Conservation (phyloP, 2,888 invertebrate genomes). For the Drepanosiphum platanoidis region DNA sequence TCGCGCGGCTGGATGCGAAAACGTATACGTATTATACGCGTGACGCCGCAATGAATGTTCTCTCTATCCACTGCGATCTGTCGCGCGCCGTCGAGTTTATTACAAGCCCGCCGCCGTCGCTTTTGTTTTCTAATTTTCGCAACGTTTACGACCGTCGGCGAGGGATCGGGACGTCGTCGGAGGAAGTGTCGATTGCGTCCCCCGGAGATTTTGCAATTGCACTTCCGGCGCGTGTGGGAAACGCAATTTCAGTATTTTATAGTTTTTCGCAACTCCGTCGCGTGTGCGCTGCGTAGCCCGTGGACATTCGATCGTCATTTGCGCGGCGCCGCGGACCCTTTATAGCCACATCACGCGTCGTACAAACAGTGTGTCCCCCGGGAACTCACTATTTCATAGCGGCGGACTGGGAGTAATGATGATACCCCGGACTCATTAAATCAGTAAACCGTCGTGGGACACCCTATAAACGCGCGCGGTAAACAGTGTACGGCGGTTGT, state of each 20-base stretch:
- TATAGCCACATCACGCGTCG: too few relatives aligned
- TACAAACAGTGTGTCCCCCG: too few relatives aligned
- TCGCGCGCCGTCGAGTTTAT: background rate
- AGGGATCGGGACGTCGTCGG: background rate
- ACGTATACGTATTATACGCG: too few relatives aligned
- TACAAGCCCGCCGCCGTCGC: background rate
- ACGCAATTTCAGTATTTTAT: constrained; percentile 18
- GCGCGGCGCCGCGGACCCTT: background rate
- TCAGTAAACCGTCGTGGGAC: too few relatives aligned
- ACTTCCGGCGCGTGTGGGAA: constrained; percentile 42
- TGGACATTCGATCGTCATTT: background rate
- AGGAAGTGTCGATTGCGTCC: background rate
- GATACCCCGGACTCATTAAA: too few relatives aligned
- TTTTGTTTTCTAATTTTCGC: constrained; percentile 47
- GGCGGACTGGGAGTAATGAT: too few relatives aligned
- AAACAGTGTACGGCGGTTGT: too few relatives aligned
- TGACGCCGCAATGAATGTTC: too few relatives aligned
- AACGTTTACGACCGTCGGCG: constrained; percentile 24
- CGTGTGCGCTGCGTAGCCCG: background rate
- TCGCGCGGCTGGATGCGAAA: too few relatives aligned
- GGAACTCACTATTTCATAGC: too few relatives aligned
- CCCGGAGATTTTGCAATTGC: constrained; percentile 32
- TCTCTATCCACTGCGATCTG: too few relatives aligned
- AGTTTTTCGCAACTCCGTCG: background rate
- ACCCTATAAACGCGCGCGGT: too few relatives aligned